These are phyloP conservation scores for Trematomus bernacchii DNA, from an alignment of 2,797 vertebrate species.

Conservation along the genomic window DNA sequence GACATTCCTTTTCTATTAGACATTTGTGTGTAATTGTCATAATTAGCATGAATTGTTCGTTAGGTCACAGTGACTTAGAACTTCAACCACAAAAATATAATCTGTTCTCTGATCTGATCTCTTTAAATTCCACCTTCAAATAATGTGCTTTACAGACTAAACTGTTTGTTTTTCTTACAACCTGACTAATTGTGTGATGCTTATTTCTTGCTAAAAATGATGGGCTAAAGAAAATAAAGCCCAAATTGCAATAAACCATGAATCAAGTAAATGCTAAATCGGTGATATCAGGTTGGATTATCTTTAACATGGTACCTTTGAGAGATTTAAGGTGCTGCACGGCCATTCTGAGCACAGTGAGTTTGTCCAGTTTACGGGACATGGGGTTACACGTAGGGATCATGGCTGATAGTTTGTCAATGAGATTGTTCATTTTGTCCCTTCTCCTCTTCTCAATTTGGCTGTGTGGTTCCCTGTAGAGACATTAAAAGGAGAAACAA, in stretches of 20 bases:
- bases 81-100: no score
- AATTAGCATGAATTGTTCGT: no score
- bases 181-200: neutral
- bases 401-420: slow-evolving; percentile 94
- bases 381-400: slow-evolving; percentile 93
- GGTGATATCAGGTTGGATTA: neutral
- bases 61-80: no score
- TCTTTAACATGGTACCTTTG: slow-evolving; percentile 84
- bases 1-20: no score
- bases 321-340: slow-evolving; percentile 94
- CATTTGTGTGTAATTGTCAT: no score
- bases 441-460: slow-evolving; percentile 95
- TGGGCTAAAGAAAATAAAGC: neutral
- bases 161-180: neutral
- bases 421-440: slow-evolving; percentile 96
- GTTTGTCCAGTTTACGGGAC: slow-evolving; percentile 94
- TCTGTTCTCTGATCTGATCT: no score
- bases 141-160: neutral
- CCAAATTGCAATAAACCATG: neutral
- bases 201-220: neutral
- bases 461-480: slow-evolving; percentile 93
- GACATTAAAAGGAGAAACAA: neutral
- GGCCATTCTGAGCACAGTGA: slow-evolving; percentile 94
- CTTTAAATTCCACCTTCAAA: neutral
- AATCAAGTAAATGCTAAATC: neutral